Conservation (phyloP, 2,113 vertebrate genomes). For the Tonatia bakeri region DNA sequence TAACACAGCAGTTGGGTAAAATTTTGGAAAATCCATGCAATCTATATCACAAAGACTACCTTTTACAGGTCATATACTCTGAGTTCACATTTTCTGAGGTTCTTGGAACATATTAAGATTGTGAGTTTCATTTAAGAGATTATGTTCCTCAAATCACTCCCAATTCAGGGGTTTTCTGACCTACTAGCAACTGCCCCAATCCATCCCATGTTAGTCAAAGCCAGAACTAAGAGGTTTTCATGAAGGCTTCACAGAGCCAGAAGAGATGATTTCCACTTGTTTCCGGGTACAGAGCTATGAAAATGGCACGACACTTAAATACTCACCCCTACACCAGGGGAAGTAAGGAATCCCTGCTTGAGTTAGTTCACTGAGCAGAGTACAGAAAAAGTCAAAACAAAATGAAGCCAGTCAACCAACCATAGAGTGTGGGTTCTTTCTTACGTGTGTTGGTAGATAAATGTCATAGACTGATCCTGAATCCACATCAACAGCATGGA, state of each 20-base stretch:
- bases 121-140: neutral
- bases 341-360: conserved; percentile 38
- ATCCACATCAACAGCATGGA: conserved; percentile 98
- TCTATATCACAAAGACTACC: neutral
- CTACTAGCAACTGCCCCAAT: neutral
- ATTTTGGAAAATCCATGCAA: neutral
- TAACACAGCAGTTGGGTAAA: neutral
- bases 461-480: conserved; percentile 98
- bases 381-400: conserved; percentile 56
- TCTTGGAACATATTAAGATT: neutral
- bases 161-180: neutral
- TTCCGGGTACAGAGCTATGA: neutral
- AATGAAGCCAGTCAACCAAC: conserved; percentile 69
- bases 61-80: neutral
- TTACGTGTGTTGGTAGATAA: conserved; percentile 98
- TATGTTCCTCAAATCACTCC: neutral
- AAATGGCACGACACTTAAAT: neutral
- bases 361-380: conserved; percentile 60
- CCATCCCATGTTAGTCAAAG: conserved; percentile 64
- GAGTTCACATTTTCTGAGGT: neutral
- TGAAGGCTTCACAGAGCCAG: neutral
- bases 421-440: conserved; percentile 73
- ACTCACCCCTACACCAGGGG: conserved; percentile 53
- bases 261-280: neutral
- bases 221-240: neutral